Base-by-base conservation (phyloP, 2,888 invertebrate genomes). In the Callimorpha dominula region DNA sequence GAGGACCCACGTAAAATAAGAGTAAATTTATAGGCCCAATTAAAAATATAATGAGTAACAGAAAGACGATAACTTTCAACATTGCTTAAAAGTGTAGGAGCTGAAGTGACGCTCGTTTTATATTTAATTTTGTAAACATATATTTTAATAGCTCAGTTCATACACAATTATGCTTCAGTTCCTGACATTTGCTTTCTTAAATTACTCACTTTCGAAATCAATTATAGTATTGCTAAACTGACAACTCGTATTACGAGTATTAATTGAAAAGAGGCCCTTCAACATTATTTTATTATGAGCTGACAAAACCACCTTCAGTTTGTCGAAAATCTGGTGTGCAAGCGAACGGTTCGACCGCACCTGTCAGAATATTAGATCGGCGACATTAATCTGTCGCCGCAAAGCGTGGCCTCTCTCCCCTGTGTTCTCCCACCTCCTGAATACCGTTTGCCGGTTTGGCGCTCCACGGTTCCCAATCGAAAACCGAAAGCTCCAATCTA, bases 361-460 rank as follows among this genome's bases (percentile, higher is more conserved):
- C 91, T 92, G 93, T 91, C 94, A 92, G 91, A 91, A 92, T 94
- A 93, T 93, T 92, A 93, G 91, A 94, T 95, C 87, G 93, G 78
- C 85, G 88, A 87, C 91, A 95, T 95, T 92, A 94, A 93, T 95
- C 92, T 90, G 89, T 84, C 81, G 87, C 84, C 84, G 85, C 90
- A 84, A 77, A 75, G 60, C 79, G 64, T 73, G 64, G 46, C 70
- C 72, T 50, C 31, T 67, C 71, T 67, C 72, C 71, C 75, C 77
- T 65, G 67, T 63, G 62, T 46, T 42, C 65, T 42, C 68, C 62
- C 54, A 46, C 65, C 68, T 68, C 46, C 31, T 65, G 60, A 68
- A 69, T 66, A 69, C 62, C 75, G 65, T 54, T 14, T 50, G n/a
- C 71, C 20, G 52, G 9, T 75, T 57, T 49, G 50, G 52, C 70